A percentile compares a stretch with the other conserved stretches of the same genome.
These are phyloP conservation scores for Apteryx owenii DNA, from an alignment of 2,113 vertebrate species.

Conservation along the genomic window DNA sequence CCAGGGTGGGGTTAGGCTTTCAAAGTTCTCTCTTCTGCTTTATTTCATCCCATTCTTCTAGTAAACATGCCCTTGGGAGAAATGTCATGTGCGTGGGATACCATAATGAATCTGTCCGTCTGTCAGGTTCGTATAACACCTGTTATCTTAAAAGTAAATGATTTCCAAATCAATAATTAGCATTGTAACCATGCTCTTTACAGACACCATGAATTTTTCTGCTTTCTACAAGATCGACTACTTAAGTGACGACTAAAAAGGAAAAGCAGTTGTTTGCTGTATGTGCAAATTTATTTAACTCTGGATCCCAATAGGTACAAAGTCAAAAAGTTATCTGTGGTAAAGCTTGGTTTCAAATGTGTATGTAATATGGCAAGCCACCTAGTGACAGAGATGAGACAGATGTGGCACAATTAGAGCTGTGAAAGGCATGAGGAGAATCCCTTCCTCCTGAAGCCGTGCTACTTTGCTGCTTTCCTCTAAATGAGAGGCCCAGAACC, in stretches of 20 bases:
- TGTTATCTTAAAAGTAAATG: background rate
- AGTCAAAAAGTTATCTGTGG: background rate
- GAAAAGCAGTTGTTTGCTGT: background rate
- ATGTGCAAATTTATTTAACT: constrained; percentile 39
- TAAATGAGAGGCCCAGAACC: background rate
- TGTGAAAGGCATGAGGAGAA: background rate
- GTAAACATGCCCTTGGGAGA: background rate
- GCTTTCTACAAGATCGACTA: background rate
- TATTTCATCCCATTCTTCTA: background rate
- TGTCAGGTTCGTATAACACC: background rate
- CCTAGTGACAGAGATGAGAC: background rate
- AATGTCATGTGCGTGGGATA: background rate
- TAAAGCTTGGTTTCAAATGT: background rate
- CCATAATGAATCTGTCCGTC: background rate
- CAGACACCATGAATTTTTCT: background rate
- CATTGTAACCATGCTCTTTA: background rate
- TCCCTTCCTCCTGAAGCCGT: background rate
- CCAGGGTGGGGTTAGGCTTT: background rate
- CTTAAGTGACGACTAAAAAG: background rate
- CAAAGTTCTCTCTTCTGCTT: background rate
- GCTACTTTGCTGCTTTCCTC: background rate
- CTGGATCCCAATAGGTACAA: background rate
- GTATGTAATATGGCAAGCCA: background rate
- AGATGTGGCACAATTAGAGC: background rate
- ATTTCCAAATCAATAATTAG: constrained; percentile 11